Conservation (phyloP, 2,797 vertebrate species). For the Mormyrops boulengeri region DNA sequence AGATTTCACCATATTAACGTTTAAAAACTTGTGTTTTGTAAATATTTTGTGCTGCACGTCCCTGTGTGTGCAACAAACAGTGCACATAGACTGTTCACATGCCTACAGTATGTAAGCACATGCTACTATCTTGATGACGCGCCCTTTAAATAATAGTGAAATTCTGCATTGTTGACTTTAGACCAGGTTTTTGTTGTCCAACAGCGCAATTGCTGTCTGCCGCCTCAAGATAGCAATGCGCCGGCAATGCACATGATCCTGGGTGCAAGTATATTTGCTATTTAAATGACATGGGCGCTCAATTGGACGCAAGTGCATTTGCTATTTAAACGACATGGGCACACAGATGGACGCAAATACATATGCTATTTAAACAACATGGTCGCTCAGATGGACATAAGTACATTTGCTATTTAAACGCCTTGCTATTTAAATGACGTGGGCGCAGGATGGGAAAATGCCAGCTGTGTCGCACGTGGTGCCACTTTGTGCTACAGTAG, state of each 20-base stretch:
- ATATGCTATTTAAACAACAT: too few species aligned
- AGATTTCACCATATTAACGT: background rate
- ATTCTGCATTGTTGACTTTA: background rate
- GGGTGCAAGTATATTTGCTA: too few species aligned
- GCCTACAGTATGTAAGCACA: background rate
- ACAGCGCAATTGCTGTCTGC: background rate
- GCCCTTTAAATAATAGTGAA: background rate
- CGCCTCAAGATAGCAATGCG: background rate
- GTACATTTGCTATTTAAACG: too few species aligned
- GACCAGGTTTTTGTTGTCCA: background rate
- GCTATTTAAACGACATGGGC: too few species aligned
- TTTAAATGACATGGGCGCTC: too few species aligned
- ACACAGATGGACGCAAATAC: too few species aligned
- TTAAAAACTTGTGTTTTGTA: background rate
- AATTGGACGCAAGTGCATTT: too few species aligned
- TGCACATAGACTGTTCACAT: background rate
- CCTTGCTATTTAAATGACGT: too few species aligned
- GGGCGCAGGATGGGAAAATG: too few species aligned
- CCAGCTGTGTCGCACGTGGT: too few species aligned
- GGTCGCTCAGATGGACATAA: too few species aligned
- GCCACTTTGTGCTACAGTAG: too few species aligned
- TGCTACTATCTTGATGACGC: background rate
- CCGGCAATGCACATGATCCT: background rate
- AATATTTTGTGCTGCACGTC: background rate
- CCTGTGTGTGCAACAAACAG: background rate